phyloP scores from a whole-genome alignment of 2,888 invertebrate genomes.

The Drosophila leonis region DNA sequence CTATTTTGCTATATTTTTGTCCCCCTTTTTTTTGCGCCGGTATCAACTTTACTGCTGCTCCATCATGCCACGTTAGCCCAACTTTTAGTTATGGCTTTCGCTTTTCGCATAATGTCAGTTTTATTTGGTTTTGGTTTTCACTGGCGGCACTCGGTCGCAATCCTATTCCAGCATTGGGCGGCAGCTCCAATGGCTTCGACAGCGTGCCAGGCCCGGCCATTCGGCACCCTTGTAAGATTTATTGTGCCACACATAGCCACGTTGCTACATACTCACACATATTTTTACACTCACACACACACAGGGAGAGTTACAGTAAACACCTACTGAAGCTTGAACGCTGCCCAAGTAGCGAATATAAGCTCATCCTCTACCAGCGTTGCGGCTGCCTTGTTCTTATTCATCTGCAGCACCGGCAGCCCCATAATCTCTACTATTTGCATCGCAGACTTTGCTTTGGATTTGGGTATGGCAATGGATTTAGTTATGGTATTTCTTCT shows the following conservation, averaged over 20 bases:
- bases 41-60: slow-evolving; percentile 71
- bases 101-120: slow-evolving; percentile 82
- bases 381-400: slow-evolving; percentile 49
- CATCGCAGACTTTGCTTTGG: slow-evolving; percentile 82
- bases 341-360: slow-evolving; percentile 35
- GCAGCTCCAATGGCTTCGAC: slow-evolving; percentile 39
- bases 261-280: slow-evolving; percentile 16
- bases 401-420: slow-evolving; percentile 57
- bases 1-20: slow-evolving; percentile 66
- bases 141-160: slow-evolving; percentile 42
- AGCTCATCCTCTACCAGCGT: slow-evolving; percentile 23
- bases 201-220: slow-evolving; percentile 47
- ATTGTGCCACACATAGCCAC: slow-evolving; percentile 63
- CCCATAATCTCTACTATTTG: slow-evolving; percentile 81
- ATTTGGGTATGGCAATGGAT: slow-evolving; percentile 79
- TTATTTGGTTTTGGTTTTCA: slow-evolving; percentile 82
- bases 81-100: slow-evolving; percentile 82
- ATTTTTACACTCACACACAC: slow-evolving; percentile 25
- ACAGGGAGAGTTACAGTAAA: slow-evolving; percentile 40
- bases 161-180: slow-evolving; percentile 23
- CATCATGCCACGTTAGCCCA: slow-evolving; percentile 75
- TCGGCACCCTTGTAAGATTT: slow-evolving; percentile 79
- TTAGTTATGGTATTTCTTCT: slow-evolving; percentile 81
- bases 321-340: slow-evolving; percentile 39
- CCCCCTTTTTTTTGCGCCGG: slow-evolving; percentile 43